Percentiles rank a stretch among this genome's conserved stretches.
These are phyloP conservation scores for Zophobas morio DNA, from an alignment of 1,140 invertebrate species.

Conservation along the genomic window DNA sequence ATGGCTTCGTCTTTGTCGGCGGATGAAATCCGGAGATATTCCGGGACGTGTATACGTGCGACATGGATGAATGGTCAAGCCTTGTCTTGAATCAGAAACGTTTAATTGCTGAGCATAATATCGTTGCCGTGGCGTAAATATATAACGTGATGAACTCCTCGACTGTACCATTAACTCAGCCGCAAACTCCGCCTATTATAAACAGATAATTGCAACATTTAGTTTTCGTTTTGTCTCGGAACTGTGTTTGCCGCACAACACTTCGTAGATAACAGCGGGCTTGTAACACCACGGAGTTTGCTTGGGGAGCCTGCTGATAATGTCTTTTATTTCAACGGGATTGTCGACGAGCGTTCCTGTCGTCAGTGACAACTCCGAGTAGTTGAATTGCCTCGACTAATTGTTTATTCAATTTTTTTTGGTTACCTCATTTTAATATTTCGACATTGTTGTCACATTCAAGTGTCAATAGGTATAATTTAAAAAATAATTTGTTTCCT, in stretches of 20 bases:
- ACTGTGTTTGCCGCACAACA: constrained; percentile 34
- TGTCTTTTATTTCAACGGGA: constrained; percentile 29
- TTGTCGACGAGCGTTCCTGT: constrained; percentile 2
- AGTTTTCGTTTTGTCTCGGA: constrained; percentile 51
- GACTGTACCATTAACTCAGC: constrained; percentile 47
- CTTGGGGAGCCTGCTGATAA: constrained; percentile 27
- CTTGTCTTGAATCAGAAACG: constrained; percentile 39
- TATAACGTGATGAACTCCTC: constrained; percentile 45
- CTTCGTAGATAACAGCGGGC: constrained; percentile 21
- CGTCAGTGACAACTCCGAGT: not conserved
- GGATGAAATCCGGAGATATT: constrained; percentile 33
- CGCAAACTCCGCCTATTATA: constrained; percentile 51
- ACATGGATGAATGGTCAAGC: constrained; percentile 45
- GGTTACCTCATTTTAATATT: too few species aligned
- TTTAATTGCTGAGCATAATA: constrained; percentile 48
- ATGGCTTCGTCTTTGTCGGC: constrained; percentile 49
- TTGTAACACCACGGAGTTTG: constrained; percentile 13
- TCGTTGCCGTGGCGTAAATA: constrained; percentile 43
- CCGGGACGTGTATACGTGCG: constrained; percentile 38
- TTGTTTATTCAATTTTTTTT: too few species aligned
- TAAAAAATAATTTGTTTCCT: too few species aligned
- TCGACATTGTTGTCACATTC: too few species aligned
- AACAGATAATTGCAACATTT: constrained; percentile 54
- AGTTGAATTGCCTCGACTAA: not conserved
- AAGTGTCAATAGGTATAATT: too few species aligned